Evolutionary conservation across 2,888 invertebrate genomes (phyloP), one percentile per base, ranked within the genome.

Genomic region (Sminthurinus aureus): DNA sequence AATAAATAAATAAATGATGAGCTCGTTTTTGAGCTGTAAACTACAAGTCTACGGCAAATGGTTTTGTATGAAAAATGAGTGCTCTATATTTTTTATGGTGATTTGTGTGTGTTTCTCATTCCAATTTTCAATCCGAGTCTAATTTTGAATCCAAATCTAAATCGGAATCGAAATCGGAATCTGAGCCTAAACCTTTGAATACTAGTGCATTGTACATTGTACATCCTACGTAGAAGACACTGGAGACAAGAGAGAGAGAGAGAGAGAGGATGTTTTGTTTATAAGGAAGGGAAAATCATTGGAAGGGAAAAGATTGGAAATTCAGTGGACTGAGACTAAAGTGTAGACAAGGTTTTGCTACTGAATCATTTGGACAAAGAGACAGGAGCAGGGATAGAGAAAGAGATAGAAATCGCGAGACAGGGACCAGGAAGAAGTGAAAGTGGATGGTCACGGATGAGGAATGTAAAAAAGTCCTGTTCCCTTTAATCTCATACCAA

Each of bases 401-500:
- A 1, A 26, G 71, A 64, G 64, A 64, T 22, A 51, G 69, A 79
- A n/a, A n/a, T n/a, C n/a, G n/a, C n/a, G 51, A n/a, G 8, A n/a
- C 26, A 79, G 67, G 79, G 79, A 69, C 79, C 69, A 51, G 82
- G 76, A 76, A 76, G 82, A 82, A 76, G 51, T 75, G 75, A 64
- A 67, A 67, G 24, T 22, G 50, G 50, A 79, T 79, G 79, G 79
- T 79, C 79, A 79, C 79, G 82, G 76, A 76, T 82, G 82, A 82
- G 82, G 51, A 81, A 81, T 81, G 73, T 74, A 81, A 81, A 81
- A 81, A 81, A 74, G 71, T 73, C 74, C 38, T 38, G 38, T 81
- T 77, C 69, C 74, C 81, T 81, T 64, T 81, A 81, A 81, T 81
- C 81, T 81, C 73, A 20, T 81, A 77, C 18, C 81, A n/a, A n/a